Conservation (phyloP, 2,888 invertebrate genomes). For the Sphaerophoria taeniata region DNA sequence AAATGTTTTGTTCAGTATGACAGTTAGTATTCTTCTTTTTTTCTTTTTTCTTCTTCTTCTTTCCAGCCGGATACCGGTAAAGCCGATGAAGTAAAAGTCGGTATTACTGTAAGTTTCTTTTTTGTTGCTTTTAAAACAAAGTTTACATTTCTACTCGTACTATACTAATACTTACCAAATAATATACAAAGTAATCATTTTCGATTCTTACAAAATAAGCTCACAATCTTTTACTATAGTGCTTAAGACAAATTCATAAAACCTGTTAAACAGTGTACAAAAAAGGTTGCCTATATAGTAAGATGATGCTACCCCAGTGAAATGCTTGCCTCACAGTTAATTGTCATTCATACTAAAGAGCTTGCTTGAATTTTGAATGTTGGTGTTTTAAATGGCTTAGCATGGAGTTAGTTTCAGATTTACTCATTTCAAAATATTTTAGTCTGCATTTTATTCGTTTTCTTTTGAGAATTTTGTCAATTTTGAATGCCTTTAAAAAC, state of each 20-base stretch:
- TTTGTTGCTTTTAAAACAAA: conserved; percentile 66
- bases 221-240: too few relatives aligned
- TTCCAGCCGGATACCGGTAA: conserved; percentile 78
- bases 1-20: conserved; percentile 67
- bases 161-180: conserved; percentile 8
- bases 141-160: conserved; percentile 38
- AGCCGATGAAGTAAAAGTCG: conserved; percentile 76
- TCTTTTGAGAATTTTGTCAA: too few relatives aligned
- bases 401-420: conserved; percentile 25
- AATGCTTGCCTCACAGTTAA: too few relatives aligned
- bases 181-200: conserved; percentile 3
- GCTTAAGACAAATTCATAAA: too few relatives aligned
- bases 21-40: conserved; percentile 65
- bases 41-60: conserved; percentile 56
- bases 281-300: neutral
- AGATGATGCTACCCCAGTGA: neutral
- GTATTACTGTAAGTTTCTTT: conserved; percentile 78
- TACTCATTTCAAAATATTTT: too few relatives aligned
- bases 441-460: too few relatives aligned
- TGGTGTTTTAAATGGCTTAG: conserved; percentile 41
- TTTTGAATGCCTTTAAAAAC: too few relatives aligned
- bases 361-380: conserved; percentile 39
- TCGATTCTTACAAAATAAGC: neutral
- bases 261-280: neutral
- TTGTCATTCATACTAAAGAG: neutral